Evolutionary conservation across 2,113 vertebrate genomes (phyloP).

Genomic region (Oreotrochilus melanogaster): DNA sequence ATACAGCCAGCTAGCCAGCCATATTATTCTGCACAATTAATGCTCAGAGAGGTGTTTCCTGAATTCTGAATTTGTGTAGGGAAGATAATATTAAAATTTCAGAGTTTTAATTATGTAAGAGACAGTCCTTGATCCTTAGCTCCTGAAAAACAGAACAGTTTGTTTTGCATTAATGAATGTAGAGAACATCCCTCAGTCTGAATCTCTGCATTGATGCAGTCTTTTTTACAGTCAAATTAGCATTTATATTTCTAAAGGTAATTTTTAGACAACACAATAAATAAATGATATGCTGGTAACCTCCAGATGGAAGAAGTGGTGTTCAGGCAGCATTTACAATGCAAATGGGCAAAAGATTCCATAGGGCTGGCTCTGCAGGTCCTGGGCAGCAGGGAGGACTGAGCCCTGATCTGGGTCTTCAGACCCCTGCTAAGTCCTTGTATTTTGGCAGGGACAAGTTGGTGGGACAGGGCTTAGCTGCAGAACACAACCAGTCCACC

Average conservation of each 20-base stretch:
- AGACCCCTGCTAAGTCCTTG: neutral
- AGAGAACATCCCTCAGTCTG: neutral
- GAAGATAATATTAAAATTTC: slow-evolving; percentile 62
- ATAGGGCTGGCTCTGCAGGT: neutral
- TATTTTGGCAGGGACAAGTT: neutral
- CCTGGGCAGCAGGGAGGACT: neutral
- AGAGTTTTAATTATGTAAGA: slow-evolving; percentile 65
- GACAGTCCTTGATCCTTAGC: slow-evolving; percentile 16
- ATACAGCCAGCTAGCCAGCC: slow-evolving; percentile 54
- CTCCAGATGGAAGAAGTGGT: neutral
- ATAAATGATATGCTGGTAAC: neutral
- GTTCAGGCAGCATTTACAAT: neutral
- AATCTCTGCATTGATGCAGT: neutral
- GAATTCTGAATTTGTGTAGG: slow-evolving; percentile 43
- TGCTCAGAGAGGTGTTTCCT: slow-evolving; percentile 48
- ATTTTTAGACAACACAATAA: slow-evolving; percentile 35
- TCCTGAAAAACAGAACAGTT: slow-evolving; percentile 42
- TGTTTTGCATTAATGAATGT: slow-evolving; percentile 61
- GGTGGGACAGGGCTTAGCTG: neutral
- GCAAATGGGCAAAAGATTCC: neutral
- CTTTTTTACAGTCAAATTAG: slow-evolving; percentile 46
- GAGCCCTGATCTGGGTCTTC: neutral
- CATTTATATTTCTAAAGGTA: slow-evolving; percentile 58
- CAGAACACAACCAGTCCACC: neutral
- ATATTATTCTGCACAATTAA: slow-evolving; percentile 70